A percentile compares a stretch with the other conserved stretches of the same genome.
These are phyloP conservation scores for Lanius collurio DNA, from an alignment of 2,113 vertebrate species.

Conservation along the genomic window DNA sequence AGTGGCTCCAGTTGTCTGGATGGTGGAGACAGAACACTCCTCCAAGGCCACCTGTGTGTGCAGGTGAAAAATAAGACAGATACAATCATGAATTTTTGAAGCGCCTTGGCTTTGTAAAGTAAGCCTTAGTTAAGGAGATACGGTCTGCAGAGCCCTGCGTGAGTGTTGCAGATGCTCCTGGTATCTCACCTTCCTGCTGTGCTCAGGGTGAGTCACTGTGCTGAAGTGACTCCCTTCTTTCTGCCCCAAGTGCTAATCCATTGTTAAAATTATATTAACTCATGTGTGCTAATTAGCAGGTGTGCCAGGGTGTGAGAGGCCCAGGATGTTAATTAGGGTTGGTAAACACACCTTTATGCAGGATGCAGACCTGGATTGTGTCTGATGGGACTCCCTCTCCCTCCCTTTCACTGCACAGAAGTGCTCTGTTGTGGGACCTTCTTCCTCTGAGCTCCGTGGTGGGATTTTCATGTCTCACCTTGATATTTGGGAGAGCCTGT, in stretches of 20 bases:
- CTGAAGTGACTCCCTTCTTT: neutral
- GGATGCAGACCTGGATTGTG: neutral
- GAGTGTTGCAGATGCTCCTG: neutral
- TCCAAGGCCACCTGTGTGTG: neutral
- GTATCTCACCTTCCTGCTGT: neutral
- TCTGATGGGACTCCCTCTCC: neutral
- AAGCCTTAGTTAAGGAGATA: constrained; percentile 17
- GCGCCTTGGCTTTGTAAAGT: constrained; percentile 9
- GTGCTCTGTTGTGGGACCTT: neutral
- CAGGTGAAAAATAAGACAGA: constrained; percentile 33
- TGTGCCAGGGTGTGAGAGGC: constrained; percentile 55
- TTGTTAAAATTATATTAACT: constrained; percentile 40
- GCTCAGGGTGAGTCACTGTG: neutral
- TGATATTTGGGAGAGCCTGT: neutral
- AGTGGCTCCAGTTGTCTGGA: neutral
- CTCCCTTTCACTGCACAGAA: neutral
- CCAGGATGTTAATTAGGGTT: constrained; percentile 11
- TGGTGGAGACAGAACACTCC: neutral
- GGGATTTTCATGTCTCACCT: neutral
- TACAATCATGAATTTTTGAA: constrained; percentile 44
- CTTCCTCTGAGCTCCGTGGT: neutral
- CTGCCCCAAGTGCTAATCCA: constrained; percentile 11
- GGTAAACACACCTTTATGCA: neutral
- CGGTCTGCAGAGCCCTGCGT: neutral
- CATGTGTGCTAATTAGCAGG: constrained; percentile 55